A percentile compares a stretch with the other conserved stretches of the same genome.
Conservation (phyloP, 1,140 invertebrate genomes). For the Paraescarpia echinospica region DNA sequence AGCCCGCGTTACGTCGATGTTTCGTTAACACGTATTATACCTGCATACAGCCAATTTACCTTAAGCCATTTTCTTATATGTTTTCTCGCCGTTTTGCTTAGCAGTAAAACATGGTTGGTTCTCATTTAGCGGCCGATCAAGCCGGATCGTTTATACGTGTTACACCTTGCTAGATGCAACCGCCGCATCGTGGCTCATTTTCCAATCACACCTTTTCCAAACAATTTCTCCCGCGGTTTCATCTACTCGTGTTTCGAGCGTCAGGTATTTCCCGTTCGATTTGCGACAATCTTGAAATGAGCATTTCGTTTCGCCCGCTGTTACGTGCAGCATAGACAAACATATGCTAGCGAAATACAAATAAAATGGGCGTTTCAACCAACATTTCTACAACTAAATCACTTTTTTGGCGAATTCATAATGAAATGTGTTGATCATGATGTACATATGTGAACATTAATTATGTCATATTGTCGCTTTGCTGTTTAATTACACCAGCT, state of each 20-base stretch:
- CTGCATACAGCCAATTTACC: neutral
- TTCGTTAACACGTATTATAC: neutral
- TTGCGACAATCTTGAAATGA: neutral
- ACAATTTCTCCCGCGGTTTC: no score
- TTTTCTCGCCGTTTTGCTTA: neutral
- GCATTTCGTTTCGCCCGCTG: neutral
- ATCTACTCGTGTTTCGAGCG: neutral
- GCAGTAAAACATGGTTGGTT: neutral
- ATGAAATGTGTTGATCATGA: neutral
- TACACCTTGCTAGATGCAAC: neutral
- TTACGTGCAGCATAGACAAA: neutral
- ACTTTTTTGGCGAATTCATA: neutral
- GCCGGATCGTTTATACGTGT: neutral
- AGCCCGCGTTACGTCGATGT: neutral
- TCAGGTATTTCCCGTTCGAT: neutral
- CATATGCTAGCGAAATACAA: neutral
- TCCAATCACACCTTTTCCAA: neutral
- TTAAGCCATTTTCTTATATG: neutral
- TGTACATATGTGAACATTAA: neutral
- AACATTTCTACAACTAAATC: neutral
- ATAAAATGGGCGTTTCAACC: neutral
- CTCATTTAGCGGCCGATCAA: neutral
- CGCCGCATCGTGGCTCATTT: neutral
- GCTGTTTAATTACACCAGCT: neutral
- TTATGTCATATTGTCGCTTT: neutral